Conservation (phyloP, 2,797 vertebrate genomes). For the Pelodytes ibericus region DNA sequence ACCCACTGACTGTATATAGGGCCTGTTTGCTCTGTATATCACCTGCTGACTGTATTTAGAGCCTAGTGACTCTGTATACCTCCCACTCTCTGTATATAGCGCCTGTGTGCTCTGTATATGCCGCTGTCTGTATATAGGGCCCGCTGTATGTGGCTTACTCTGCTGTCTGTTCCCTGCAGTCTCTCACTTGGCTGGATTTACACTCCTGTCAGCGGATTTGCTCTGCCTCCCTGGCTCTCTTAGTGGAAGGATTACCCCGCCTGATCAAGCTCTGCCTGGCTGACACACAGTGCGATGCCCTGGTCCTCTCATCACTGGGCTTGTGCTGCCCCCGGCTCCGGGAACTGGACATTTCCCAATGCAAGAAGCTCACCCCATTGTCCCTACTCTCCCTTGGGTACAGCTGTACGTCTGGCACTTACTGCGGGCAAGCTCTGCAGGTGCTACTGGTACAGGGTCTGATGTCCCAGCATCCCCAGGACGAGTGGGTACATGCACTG, state of each 20-base stretch:
- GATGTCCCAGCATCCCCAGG: conserved; percentile 55
- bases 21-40: neutral
- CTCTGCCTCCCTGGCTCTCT: conserved; percentile 66
- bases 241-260: conserved; percentile 66
- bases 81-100: too few species aligned
- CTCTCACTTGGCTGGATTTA: conserved; percentile 67
- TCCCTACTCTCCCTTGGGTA: conserved; percentile 73
- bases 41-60: neutral
- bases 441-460: conserved; percentile 74
- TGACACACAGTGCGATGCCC: conserved; percentile 70
- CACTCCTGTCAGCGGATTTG: conserved; percentile 66
- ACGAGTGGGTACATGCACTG: conserved; percentile 47
- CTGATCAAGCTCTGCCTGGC: conserved; percentile 76
- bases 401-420: conserved; percentile 18
- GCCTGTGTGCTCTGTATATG: too few species aligned
- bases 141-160: neutral
- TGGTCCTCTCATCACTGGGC: conserved; percentile 69
- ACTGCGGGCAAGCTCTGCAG: conserved; percentile 57
- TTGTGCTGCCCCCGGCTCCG: conserved; percentile 69
- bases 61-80: too few species aligned
- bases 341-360: conserved; percentile 78
- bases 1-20: neutral
- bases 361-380: conserved; percentile 69
- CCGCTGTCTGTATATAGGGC: too few species aligned
- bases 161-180: conserved; percentile 54